Evolutionary conservation across 2,797 vertebrate species (phyloP).

Genomic region (Corythornis leucogaster): DNA sequence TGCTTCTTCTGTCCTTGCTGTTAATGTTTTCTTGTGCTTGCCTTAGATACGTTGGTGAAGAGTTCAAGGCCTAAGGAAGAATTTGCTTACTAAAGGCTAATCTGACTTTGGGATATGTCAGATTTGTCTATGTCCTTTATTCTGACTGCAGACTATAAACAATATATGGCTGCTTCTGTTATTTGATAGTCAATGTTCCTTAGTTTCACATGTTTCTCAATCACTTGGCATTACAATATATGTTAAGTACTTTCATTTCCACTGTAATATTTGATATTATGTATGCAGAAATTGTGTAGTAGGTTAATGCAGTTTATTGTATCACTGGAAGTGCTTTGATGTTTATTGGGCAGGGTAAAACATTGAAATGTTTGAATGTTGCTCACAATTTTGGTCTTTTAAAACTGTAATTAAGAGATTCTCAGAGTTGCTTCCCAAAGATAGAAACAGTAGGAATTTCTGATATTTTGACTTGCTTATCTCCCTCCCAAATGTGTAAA

Average conservation of each 20-base stretch:
- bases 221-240: background rate
- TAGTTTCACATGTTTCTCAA: background rate
- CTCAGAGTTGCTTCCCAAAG: background rate
- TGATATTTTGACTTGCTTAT: slow-evolving; percentile 63
- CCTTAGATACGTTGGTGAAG: background rate
- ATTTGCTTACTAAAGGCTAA: background rate
- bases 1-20: background rate
- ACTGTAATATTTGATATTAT: background rate
- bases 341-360: background rate
- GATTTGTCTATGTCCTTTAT: background rate
- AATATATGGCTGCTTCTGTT: background rate
- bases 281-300: background rate
- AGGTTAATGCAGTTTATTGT: background rate
- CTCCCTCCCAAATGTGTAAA: slow-evolving; percentile 41
- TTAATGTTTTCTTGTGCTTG: background rate
- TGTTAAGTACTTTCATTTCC: background rate
- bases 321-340: background rate
- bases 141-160: background rate
- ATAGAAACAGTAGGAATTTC: background rate
- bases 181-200: background rate
- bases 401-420: background rate
- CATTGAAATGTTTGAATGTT: background rate
- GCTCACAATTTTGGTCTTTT: background rate
- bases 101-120: background rate
- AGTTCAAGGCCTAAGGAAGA: background rate